Conservation (phyloP, 1,140 invertebrate species). For the Zaprionus capensis region DNA sequence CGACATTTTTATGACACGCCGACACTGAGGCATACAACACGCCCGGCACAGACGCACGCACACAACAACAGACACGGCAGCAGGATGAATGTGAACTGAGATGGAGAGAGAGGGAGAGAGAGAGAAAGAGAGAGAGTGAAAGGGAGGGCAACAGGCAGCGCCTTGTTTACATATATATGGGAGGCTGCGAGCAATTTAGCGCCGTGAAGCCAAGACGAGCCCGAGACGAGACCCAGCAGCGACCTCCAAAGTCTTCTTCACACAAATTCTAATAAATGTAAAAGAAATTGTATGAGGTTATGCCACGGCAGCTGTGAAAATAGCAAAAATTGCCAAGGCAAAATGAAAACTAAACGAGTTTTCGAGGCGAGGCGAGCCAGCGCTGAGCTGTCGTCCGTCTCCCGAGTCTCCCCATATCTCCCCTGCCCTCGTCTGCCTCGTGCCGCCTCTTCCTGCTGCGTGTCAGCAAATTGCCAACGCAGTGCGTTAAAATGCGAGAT, state of each 20-base stretch:
- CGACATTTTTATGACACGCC: constrained; percentile 72
- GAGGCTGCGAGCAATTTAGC: constrained; percentile 48
- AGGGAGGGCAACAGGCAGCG: neutral
- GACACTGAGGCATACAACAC: constrained; percentile 69
- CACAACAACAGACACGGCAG: constrained; percentile 24
- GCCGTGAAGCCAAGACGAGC: constrained; percentile 37
- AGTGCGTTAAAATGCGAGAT: constrained; percentile 52
- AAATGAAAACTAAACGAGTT: constrained; percentile 82
- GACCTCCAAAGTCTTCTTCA: constrained; percentile 49
- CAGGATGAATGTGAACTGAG: constrained; percentile 29
- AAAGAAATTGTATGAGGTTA: constrained; percentile 82
- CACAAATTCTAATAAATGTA: constrained; percentile 81
- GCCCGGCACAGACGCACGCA: constrained; percentile 20
- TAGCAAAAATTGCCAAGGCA: constrained; percentile 69
- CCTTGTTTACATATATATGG: constrained; percentile 39
- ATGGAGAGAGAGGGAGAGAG: neutral
- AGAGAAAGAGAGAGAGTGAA: neutral
- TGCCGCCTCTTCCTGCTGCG: constrained; percentile 15
- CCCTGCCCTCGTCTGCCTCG: neutral
- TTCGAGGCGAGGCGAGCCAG: neutral
- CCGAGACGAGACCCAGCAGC: neutral
- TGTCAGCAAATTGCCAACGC: constrained; percentile 77
- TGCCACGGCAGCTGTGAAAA: constrained; percentile 76
- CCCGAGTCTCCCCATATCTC: too few relatives aligned
- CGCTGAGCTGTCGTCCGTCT: too few relatives aligned